Percentiles rank a stretch among this genome's conserved stretches.
Evolutionary conservation across 64 coral and sea anemone genomes (phyloP).

Genomic region (Montipora sp.): DNA sequence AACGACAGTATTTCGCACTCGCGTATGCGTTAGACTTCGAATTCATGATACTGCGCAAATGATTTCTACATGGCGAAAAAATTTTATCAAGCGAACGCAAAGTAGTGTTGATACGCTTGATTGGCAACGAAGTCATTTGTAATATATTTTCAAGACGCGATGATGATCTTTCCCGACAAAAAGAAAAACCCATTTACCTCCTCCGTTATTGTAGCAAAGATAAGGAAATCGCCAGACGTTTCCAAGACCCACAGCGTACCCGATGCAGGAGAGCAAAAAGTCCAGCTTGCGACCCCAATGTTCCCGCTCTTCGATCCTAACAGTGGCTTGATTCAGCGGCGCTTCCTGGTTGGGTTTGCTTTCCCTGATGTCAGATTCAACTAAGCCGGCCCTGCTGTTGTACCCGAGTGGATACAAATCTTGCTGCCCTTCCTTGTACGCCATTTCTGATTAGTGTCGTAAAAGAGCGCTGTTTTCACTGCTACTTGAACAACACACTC

Average conservation of each 20-base stretch:
- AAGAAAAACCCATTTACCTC: constrained; percentile 51
- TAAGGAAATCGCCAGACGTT: constrained; percentile 86
- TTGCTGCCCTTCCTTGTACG: background rate
- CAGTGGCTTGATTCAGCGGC: background rate
- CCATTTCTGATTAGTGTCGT: background rate
- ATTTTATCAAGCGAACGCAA: background rate
- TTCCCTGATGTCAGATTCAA: constrained; percentile 8
- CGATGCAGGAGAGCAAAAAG: constrained; percentile 71
- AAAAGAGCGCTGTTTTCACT: background rate
- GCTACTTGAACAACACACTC: background rate
- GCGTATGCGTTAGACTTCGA: background rate
- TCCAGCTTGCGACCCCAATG: constrained; percentile 68
- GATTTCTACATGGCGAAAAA: background rate
- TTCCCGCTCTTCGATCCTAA: constrained; percentile 60
- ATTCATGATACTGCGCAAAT: background rate
- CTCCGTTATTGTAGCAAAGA: constrained; percentile 75
- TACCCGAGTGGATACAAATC: constrained; percentile 14
- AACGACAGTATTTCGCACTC: background rate
- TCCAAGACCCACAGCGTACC: constrained; percentile 77
- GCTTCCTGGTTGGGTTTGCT: background rate
- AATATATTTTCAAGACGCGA: background rate
- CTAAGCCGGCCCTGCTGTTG: constrained; percentile 20
- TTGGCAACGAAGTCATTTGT: background rate
- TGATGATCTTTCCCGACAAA: background rate
- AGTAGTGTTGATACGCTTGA: background rate